A percentile compares a stretch with the other conserved stretches of the same genome.
phyloP scores from a whole-genome alignment of 2,888 invertebrate species.

The Sinopyrophorus schimmeli region DNA sequence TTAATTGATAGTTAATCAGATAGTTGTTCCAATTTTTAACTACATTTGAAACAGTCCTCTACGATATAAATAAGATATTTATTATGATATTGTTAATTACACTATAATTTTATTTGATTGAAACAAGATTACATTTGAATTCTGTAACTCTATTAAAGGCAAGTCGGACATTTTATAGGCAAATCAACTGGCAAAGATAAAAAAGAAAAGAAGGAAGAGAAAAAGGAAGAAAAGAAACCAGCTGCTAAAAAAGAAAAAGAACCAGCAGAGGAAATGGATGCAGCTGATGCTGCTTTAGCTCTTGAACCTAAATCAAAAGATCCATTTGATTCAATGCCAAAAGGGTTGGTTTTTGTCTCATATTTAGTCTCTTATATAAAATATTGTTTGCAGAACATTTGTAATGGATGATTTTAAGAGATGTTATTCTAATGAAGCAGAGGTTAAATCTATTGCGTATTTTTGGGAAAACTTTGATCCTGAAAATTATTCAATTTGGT shows the following conservation, averaged over 20 bases:
- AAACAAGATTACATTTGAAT: too few species aligned
- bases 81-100: too few species aligned
- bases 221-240: conserved; percentile 56
- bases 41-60: too few species aligned
- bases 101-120: too few species aligned
- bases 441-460: conserved; percentile 89
- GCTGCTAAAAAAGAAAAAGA: conserved; percentile 56
- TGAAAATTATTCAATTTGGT: conserved; percentile 96
- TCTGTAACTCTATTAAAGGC: too few species aligned
- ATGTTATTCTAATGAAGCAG: conserved; percentile 95
- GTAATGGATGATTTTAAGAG: conserved; percentile 97
- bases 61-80: too few species aligned
- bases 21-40: too few species aligned
- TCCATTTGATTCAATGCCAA: conserved; percentile 88
- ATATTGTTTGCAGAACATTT: conserved; percentile 69
- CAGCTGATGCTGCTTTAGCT: conserved; percentile 68
- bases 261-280: conserved; percentile 67
- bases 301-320: conserved; percentile 84
- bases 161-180: conserved; percentile 10
- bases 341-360: conserved; percentile 67
- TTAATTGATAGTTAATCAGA: too few species aligned
- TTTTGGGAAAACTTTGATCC: conserved; percentile 99
- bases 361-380: not conserved
- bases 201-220: conserved; percentile 47
- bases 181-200: conserved; percentile 40